phyloP scores from a whole-genome alignment of 1,140 invertebrate species.

The Drosophila kepulauana region DNA sequence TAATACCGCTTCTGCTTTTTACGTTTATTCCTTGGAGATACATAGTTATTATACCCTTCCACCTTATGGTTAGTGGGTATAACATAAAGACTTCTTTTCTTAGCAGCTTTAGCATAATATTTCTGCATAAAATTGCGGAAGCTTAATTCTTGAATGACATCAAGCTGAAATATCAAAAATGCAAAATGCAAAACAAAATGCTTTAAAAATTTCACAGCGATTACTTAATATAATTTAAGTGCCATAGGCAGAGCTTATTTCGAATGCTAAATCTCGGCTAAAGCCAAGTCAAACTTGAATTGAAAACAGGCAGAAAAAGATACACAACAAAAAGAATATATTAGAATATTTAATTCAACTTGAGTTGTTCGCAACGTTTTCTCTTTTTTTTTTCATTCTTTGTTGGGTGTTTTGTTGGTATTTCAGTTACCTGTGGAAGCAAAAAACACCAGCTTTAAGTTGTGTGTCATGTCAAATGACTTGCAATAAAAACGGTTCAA shows the following conservation, averaged over 20 bases:
- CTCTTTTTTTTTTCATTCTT: too few relatives aligned
- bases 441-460: not conserved
- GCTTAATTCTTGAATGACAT: too few relatives aligned
- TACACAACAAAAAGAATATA: constrained; percentile 2
- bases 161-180: too few relatives aligned
- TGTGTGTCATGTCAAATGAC: constrained; percentile 35
- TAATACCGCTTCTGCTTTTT: too few relatives aligned
- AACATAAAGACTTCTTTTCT: too few relatives aligned
- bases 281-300: not conserved
- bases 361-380: not conserved
- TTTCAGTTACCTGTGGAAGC: constrained; percentile 6
- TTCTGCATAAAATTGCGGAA: too few relatives aligned
- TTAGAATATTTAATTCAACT: constrained; percentile 8
- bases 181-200: not conserved
- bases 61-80: too few relatives aligned
- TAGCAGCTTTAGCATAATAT: too few relatives aligned
- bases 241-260: constrained; percentile 7
- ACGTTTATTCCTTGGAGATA: too few relatives aligned
- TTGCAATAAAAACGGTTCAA: constrained; percentile 30
- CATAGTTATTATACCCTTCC: too few relatives aligned
- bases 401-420: too few relatives aligned
- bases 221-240: not conserved
- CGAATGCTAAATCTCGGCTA: constrained; percentile 2
- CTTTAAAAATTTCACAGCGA: not conserved
- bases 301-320: not conserved